These are phyloP conservation scores for Glandiceps talaboti DNA, from an alignment of 53 echinoderm and acorn worm species.

Conservation along the genomic window DNA sequence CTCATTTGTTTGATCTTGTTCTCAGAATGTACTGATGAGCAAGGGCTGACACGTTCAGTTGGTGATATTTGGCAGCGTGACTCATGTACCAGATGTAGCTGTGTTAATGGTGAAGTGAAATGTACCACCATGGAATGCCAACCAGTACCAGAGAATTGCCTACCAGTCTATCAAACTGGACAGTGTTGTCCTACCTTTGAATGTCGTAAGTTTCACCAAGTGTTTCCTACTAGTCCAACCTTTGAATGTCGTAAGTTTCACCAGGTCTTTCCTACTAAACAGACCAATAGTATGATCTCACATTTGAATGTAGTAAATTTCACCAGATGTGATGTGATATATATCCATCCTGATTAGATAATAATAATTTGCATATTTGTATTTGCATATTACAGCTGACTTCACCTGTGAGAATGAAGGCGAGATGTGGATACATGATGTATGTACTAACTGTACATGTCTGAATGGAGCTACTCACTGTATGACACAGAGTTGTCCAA, in stretches of 20 bases:
- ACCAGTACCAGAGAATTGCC: slow-evolving; percentile 16
- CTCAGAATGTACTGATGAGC: slow-evolving; percentile 28
- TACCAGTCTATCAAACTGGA: slow-evolving; percentile 4
- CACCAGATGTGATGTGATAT: no score
- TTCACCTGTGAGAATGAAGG: background rate
- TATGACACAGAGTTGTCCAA: slow-evolving; percentile 26
- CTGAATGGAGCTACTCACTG: slow-evolving; percentile 12
- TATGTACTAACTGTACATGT: slow-evolving; percentile 31
- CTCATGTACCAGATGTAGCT: slow-evolving; percentile 20
- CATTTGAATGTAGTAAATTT: no score
- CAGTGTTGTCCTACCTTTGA: slow-evolving; percentile 28
- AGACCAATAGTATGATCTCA: no score
- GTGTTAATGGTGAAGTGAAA: slow-evolving; percentile 22
- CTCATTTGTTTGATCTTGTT: no score
- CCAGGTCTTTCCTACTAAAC: no score
- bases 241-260: no score
- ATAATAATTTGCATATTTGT: no score
- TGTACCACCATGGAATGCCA: slow-evolving; percentile 11
- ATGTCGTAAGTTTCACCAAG: slow-evolving; percentile 30
- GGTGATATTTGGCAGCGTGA: slow-evolving; percentile 27
- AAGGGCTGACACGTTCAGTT: slow-evolving; percentile 12
- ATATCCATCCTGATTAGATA: no score
- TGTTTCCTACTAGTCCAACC: no score
- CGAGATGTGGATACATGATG: slow-evolving; percentile 13
- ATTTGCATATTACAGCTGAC: no score